Evolutionary conservation across 2,888 invertebrate genomes (phyloP).

Genomic region (Beris morrisii): DNA sequence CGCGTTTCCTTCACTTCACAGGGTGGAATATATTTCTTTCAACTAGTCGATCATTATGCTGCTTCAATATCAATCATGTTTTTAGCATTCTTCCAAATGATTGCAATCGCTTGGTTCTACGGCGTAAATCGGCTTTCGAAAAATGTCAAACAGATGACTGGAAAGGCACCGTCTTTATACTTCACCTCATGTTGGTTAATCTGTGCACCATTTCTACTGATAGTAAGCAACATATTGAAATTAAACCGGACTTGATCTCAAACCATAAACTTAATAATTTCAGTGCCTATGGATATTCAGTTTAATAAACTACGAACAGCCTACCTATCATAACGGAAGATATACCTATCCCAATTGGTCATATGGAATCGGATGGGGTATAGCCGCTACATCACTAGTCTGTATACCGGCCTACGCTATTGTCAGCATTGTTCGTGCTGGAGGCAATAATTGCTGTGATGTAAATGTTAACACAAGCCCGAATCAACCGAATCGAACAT

Average conservation of each 20-base stretch:
- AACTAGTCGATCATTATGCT: constrained; percentile 91
- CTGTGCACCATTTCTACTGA: constrained; percentile 76
- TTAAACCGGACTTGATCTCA: too few species aligned
- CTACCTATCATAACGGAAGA: constrained; percentile 78
- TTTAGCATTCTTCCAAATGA: constrained; percentile 90
- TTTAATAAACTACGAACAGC: constrained; percentile 83
- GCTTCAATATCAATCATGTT: constrained; percentile 90
- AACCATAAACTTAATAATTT: constrained; percentile 31
- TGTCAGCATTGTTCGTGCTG: constrained; percentile 68
- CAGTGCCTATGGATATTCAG: constrained; percentile 87
- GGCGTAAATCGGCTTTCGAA: constrained; percentile 77
- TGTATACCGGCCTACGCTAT: constrained; percentile 85
- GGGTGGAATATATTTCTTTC: constrained; percentile 91
- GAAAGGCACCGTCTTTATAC: constrained; percentile 75
- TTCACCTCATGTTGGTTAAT: constrained; percentile 85
- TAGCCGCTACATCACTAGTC: constrained; percentile 78
- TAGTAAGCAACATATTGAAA: constrained; percentile 57
- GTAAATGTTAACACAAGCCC: constrained; percentile 56
- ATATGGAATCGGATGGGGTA: constrained; percentile 82
- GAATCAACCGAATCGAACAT: constrained; percentile 5
- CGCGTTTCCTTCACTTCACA: constrained; percentile 49
- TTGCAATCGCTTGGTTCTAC: constrained; percentile 90
- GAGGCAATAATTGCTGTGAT: constrained; percentile 71
- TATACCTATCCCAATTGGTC: constrained; percentile 84
- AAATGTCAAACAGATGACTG: constrained; percentile 90